Percentiles rank a stretch among this genome's conserved stretches.
Conservation (phyloP, 2,113 vertebrate species). For the Orientallactaga bullata region DNA sequence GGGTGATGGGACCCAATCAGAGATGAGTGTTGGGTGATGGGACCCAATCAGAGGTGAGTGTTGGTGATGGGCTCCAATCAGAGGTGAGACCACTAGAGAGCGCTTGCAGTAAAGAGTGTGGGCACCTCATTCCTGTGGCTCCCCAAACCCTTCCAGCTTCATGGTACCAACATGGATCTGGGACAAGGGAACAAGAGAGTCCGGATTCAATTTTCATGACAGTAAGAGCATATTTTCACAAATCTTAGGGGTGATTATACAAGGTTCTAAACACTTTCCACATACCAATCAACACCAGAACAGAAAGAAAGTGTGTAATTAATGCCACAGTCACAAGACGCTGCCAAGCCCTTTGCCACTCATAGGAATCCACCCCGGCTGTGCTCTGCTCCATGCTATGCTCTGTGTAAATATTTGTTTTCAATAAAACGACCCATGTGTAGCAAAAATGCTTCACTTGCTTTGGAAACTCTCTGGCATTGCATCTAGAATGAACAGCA, state of each 20-base stretch:
- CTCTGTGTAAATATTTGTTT: constrained; percentile 76
- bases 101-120: fast-evolving
- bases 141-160: neutral
- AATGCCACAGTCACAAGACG: constrained; percentile 46
- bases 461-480: constrained; percentile 35
- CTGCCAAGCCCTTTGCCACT: constrained; percentile 62
- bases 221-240: constrained; percentile 53
- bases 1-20: no score
- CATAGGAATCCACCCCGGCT: neutral
- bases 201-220: constrained; percentile 54
- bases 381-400: constrained; percentile 18
- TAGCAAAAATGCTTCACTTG: constrained; percentile 65
- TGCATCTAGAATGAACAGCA: neutral
- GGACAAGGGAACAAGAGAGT: constrained; percentile 2
- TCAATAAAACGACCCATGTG: constrained; percentile 65
- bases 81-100: no score
- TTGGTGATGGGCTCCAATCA: no score
- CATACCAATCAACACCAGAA: constrained; percentile 70
- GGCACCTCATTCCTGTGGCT: neutral
- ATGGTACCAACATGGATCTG: neutral
- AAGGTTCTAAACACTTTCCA: constrained; percentile 77
- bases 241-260: constrained; percentile 62
- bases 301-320: constrained; percentile 75
- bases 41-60: no score
- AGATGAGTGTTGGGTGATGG: no score